Conservation (phyloP, 2,797 vertebrate species). For the Falco cherrug region DNA sequence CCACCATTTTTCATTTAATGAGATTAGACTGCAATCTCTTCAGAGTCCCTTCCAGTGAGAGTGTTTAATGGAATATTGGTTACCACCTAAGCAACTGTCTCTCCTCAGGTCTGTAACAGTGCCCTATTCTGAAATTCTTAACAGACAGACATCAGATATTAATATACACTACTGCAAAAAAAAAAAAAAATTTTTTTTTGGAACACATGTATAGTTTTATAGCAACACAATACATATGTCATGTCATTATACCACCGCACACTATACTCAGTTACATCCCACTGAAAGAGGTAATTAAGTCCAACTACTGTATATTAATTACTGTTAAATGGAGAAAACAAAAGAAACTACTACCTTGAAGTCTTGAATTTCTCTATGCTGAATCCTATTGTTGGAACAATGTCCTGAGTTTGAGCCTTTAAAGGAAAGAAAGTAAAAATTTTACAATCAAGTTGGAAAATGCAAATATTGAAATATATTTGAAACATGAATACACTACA, state of each 20-base stretch:
- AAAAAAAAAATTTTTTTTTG: too few species aligned
- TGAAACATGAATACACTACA: not conserved
- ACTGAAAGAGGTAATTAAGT: not conserved
- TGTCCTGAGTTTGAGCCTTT: constrained; percentile 96
- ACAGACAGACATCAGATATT: not conserved
- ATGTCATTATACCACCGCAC: not conserved
- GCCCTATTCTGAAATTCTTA: not conserved
- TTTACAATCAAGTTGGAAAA: not conserved
- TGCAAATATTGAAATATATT: not conserved
- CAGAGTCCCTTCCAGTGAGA: constrained; percentile 9
- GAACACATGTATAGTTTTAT: not conserved
- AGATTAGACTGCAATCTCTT: constrained; percentile 26
- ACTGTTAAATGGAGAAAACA: not conserved
- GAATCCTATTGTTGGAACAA: constrained; percentile 98
- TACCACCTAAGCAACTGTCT: not conserved
- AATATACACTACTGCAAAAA: not conserved
- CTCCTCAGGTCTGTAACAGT: not conserved
- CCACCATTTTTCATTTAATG: constrained; percentile 42
- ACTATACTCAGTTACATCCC: not conserved
- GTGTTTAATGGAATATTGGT: not conserved
- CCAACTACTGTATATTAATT: not conserved
- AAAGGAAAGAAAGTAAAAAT: constrained; percentile 35
- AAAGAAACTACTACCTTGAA: constrained; percentile 85
- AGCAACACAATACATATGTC: not conserved
- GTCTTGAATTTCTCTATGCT: constrained; percentile 99